Percentiles rank a stretch among this genome's conserved stretches.
Evolutionary conservation across 2,888 invertebrate species (phyloP).

Genomic region (Amphipoea oculea): DNA sequence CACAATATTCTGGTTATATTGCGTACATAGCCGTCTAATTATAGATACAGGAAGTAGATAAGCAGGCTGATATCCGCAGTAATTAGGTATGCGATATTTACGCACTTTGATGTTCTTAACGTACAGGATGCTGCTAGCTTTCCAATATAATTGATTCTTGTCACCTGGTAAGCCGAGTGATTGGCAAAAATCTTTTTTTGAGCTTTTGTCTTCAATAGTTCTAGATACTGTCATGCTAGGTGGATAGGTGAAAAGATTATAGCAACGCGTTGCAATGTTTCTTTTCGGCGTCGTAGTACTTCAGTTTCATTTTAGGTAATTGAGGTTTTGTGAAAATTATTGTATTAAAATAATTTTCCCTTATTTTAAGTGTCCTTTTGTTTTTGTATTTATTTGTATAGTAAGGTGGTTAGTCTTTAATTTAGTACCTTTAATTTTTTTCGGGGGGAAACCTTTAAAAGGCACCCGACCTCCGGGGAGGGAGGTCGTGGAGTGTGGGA

Average conservation of each 20-base stretch:
- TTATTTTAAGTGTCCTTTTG: too few relatives aligned
- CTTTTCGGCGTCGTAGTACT: neutral
- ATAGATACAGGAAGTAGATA: slow-evolving; percentile 18
- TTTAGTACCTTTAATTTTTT: too few relatives aligned
- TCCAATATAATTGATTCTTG: neutral
- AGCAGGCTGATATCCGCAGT: slow-evolving; percentile 13
- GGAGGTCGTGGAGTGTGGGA: too few relatives aligned
- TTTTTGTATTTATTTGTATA: too few relatives aligned
- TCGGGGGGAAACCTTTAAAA: too few relatives aligned
- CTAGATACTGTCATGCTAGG: neutral
- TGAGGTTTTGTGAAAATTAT: neutral
- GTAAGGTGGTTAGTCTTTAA: too few relatives aligned
- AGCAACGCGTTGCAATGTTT: neutral
- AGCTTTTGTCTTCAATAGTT: neutral
- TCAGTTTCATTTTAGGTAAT: neutral
- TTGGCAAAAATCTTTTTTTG: neutral
- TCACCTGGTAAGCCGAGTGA: neutral
- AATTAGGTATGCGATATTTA: slow-evolving; percentile 29
- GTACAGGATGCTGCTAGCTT: neutral
- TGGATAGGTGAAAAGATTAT: neutral
- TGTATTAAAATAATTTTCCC: too few relatives aligned
- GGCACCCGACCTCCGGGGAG: too few relatives aligned
- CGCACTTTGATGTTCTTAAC: slow-evolving; percentile 13
- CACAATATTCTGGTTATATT: neutral
- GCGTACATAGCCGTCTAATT: neutral